phyloP scores from a whole-genome alignment of 2,888 invertebrate species.

The Lithophane socia region DNA sequence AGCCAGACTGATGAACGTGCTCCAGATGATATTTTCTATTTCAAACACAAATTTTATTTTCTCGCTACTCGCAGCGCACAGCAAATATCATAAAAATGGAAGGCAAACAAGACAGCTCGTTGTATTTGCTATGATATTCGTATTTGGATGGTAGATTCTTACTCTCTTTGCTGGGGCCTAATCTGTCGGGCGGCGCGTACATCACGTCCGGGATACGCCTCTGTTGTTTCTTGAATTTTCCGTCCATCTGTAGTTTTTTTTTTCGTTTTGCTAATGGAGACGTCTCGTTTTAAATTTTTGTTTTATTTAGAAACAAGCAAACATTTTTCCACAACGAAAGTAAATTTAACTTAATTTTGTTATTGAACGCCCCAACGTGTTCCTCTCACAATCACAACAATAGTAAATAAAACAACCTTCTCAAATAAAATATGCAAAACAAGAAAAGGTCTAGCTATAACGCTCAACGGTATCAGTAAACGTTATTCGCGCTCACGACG shows the following conservation, averaged over 20 bases:
- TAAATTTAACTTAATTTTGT: background rate
- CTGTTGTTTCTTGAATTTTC: conserved; percentile 86
- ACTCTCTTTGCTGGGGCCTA: conserved; percentile 84
- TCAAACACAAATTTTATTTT: conserved; percentile 82
- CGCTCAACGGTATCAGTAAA: conserved; percentile 70
- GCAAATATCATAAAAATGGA: conserved; percentile 88
- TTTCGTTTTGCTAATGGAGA: conserved; percentile 38
- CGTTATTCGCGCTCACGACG: conserved; percentile 73
- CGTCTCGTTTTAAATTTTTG: conserved; percentile 10
- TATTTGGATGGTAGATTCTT: conserved; percentile 83
- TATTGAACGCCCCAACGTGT: conserved; percentile 13
- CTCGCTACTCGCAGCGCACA: conserved; percentile 70
- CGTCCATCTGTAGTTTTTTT: conserved; percentile 63
- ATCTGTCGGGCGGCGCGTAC: conserved; percentile 81
- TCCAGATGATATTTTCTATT: conserved; percentile 72
- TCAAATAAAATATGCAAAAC: conserved; percentile 61
- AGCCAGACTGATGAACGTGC: conserved; percentile 77
- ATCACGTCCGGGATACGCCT: conserved; percentile 83
- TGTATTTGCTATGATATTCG: conserved; percentile 84
- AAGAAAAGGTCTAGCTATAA: conserved; percentile 68
- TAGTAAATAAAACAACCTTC: conserved; percentile 32
- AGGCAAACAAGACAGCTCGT: conserved; percentile 82
- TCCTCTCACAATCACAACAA: conserved; percentile 33
- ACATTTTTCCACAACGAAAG: background rate
- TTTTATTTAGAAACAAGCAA: background rate